phyloP scores from a whole-genome alignment of 2,113 vertebrate species.

The Pangasianodon gigas region DNA sequence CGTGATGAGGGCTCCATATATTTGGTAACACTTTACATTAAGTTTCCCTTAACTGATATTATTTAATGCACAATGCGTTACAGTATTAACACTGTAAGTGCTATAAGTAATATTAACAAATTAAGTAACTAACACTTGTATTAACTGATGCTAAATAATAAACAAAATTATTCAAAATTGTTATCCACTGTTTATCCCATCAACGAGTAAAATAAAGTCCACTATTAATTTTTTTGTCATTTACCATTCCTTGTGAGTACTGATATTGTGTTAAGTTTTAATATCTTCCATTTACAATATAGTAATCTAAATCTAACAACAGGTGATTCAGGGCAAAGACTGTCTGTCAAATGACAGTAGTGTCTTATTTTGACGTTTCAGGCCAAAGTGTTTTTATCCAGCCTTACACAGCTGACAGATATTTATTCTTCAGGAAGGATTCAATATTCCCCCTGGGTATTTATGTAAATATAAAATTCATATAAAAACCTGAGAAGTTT shows the following conservation, averaged over 20 bases:
- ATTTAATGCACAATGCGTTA: neutral
- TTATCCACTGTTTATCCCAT: neutral
- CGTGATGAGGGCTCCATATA: neutral
- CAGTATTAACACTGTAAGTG: neutral
- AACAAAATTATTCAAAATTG: neutral
- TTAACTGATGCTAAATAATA: neutral
- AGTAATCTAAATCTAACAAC: neutral
- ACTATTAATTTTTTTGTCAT: neutral
- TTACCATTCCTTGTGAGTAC: neutral
- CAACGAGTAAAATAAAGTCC: neutral
- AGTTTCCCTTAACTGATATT: too few species aligned
- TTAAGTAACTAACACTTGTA: neutral
- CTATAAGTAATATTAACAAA: neutral
- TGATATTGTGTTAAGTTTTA: neutral
- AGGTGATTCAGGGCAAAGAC: neutral
- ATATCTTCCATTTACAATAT: neutral
- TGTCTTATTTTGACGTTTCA: neutral
- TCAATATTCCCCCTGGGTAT: neutral
- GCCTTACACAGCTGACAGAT: neutral
- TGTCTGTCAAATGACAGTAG: neutral
- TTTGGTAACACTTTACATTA: neutral
- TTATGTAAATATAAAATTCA: constrained; percentile 21
- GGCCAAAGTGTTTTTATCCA: neutral
- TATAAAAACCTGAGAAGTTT: neutral
- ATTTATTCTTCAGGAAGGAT: constrained; percentile 3